Evolutionary conservation across 2,888 invertebrate species (phyloP).

Genomic region (Conops quadrifasciatus): DNA sequence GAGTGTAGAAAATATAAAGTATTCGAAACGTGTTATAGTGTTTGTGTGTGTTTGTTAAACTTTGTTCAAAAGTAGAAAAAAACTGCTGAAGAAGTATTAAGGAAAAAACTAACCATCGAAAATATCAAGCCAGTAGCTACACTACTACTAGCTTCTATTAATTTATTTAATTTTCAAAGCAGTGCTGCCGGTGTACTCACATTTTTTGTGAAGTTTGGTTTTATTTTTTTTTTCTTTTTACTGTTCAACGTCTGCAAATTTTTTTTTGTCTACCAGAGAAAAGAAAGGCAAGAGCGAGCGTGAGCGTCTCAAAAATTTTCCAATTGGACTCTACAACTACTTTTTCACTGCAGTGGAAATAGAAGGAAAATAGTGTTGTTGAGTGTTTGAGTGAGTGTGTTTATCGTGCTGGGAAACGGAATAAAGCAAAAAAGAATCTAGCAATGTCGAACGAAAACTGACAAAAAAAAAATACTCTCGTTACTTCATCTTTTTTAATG

Average conservation of each 20-base stretch:
- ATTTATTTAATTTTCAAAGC: constrained; percentile 6
- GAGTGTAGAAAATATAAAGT: background rate
- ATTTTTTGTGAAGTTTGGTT: background rate
- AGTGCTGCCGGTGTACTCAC: constrained; percentile 22
- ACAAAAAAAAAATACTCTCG: background rate
- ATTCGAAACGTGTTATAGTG: background rate
- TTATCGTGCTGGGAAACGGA: background rate
- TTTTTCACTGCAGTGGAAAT: background rate
- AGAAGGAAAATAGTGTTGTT: background rate
- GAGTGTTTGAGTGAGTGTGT: background rate
- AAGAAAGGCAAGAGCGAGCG: background rate
- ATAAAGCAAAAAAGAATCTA: constrained; percentile 5
- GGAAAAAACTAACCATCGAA: background rate
- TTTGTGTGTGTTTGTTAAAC: background rate
- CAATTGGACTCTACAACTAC: background rate
- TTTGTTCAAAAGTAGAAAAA: background rate
- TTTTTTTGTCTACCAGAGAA: background rate
- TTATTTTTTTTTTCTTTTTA: background rate
- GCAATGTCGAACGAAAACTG: background rate
- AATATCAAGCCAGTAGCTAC: background rate
- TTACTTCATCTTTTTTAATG: constrained; percentile 16
- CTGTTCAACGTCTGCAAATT: constrained; percentile 8
- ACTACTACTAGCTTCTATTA: background rate
- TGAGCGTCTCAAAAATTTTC: background rate
- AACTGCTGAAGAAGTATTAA: background rate